Percentiles rank a stretch among this genome's conserved stretches.
Conservation (phyloP, 92 coral and sea anemone species). For the Paragorgia papillata region DNA sequence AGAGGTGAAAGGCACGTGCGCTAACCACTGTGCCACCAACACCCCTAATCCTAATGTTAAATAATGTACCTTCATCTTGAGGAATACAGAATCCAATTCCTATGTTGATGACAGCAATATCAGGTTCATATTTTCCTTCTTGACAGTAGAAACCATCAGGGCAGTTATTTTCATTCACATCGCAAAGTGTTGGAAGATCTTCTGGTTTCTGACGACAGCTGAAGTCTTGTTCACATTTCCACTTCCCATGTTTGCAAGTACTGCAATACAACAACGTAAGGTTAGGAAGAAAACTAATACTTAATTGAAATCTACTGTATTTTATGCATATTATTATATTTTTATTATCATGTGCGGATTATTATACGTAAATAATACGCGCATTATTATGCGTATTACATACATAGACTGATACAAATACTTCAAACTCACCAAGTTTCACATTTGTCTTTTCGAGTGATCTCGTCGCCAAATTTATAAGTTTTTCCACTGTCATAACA, state of each 20-base stretch:
- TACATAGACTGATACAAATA: no score
- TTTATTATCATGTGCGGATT: no score
- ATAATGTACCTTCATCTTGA: slow-evolving; percentile 20
- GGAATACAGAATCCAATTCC: slow-evolving; percentile 32
- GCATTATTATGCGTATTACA: no score
- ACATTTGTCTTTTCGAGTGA: slow-evolving; percentile 54
- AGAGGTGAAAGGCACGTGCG: no score
- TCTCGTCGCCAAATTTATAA: slow-evolving; percentile 66
- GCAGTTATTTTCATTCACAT: not conserved
- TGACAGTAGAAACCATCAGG: slow-evolving; percentile 31
- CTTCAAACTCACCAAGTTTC: slow-evolving; percentile 71
- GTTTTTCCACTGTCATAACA: slow-evolving; percentile 62
- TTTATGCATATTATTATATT: no score
- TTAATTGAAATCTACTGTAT: no score
- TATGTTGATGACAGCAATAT: not conserved
- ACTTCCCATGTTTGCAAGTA: slow-evolving; percentile 46
- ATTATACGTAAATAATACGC: no score
- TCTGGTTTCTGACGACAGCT: slow-evolving; percentile 42
- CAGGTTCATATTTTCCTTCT: slow-evolving; percentile 27
- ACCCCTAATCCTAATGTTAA: no score
- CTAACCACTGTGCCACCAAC: no score
- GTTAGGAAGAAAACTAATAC: not conserved
- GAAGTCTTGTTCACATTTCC: slow-evolving; percentile 46
- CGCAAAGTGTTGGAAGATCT: slow-evolving; percentile 16
- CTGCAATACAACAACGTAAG: slow-evolving; percentile 18